phyloP scores from a whole-genome alignment of 2,797 vertebrate genomes.

The Eulemur albifrons region DNA sequence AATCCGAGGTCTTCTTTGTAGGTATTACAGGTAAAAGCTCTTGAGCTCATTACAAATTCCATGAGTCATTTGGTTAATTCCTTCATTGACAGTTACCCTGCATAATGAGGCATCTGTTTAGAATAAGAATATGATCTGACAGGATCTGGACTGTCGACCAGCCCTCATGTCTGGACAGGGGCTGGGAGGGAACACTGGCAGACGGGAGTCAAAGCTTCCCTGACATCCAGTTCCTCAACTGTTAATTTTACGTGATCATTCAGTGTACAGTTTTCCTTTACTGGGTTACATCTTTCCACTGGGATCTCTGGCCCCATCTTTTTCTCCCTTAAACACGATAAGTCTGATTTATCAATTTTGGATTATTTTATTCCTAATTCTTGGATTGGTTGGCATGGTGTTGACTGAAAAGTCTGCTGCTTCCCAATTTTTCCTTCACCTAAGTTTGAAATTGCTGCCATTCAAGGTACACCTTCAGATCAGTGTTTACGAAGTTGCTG shows the following conservation, averaged over 20 bases:
- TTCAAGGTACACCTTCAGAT: not conserved
- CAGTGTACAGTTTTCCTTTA: not conserved
- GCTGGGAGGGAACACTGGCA: not conserved
- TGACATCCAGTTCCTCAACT: not conserved
- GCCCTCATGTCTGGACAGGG: not conserved
- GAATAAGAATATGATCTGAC: slow-evolving; percentile 40
- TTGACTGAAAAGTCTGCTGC: not conserved
- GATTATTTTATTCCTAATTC: not conserved
- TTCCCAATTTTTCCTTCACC: not conserved
- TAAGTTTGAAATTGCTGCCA: not conserved
- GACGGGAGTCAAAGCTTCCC: not conserved
- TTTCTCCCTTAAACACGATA: not conserved
- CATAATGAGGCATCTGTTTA: slow-evolving; percentile 55
- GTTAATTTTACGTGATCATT: not conserved
- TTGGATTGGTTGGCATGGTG: not conserved
- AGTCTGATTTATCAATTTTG: not conserved
- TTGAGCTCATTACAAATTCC: slow-evolving; percentile 36
- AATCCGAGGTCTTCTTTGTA: slow-evolving; percentile 20
- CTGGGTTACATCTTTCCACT: not conserved
- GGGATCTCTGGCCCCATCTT: not conserved
- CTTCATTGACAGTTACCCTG: slow-evolving; percentile 54
- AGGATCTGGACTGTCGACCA: slow-evolving; percentile 41
- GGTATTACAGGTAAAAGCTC: slow-evolving; percentile 36
- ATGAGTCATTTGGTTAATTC: slow-evolving; percentile 57
- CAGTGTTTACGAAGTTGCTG: not conserved